Evolutionary conservation across 2,113 vertebrate genomes (phyloP), one percentile per base, ranked within the genome.

Genomic region (Neomonachus schauinslandi): DNA sequence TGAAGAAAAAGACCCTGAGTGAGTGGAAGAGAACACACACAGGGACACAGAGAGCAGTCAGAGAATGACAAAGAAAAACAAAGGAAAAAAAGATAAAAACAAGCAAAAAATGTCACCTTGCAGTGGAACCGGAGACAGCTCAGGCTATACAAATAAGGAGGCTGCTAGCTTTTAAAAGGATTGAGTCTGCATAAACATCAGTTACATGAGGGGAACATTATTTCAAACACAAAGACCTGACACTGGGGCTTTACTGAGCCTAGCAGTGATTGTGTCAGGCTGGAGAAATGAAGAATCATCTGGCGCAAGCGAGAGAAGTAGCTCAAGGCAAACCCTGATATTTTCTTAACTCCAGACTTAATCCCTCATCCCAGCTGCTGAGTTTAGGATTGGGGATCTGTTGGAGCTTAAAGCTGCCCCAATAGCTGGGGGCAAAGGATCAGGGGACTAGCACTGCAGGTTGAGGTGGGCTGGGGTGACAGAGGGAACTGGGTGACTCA

Each of bases 131-230:
- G 36, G 74, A 33, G 72, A 84, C 26, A 1, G 82, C 3, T 22
- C 89, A 77, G 82, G 76, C 46, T 42, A 59, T 13, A 49, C 36
- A 16, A 0, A 0, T 36, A 76, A 46, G 51, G 74, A 81, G 71
- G 71, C 88, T 65, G 81, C 36, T 80, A 0, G 4, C 72, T 72
- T 49, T 26, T 21, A 31, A 84, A 76, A 5, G 0, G 33, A 89
- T 26, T 4, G 1, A 67, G 80, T 65, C 42, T 1, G 13, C 4
- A 0, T n/a, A 4, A 2, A 84, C 74, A 0, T 1, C 14, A 0
- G 0, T 31, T 91, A 12, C 39, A 19, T 2, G 0, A 33, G 14
- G 84, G 76, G 16, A 92, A 89, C 71, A 81, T 92, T 72, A 1
- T 90, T 95, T 36, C 86, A 55, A 95, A 1, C 61, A n/a, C 19